Base-by-base conservation (phyloP, 2,888 invertebrate species). In the Euzophera pinguis region DNA sequence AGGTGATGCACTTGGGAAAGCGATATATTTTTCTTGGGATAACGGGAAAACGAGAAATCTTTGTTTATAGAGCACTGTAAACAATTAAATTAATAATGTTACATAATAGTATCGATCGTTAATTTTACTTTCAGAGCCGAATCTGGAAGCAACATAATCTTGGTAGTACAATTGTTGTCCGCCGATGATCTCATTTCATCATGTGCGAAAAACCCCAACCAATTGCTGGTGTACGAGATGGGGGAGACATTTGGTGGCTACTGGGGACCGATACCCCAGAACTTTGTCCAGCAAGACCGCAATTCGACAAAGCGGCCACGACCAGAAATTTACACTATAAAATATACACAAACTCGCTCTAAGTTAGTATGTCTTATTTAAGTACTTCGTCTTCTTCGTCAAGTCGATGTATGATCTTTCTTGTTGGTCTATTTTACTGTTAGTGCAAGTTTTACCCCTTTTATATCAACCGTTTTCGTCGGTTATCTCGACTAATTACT, bases 231-330 rank as follows among this genome's bases (percentile, higher is more conserved):
- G 8, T 84, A 84, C 47, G 83, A 82, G 52, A 69, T 87, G 59
- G 79, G 80, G 0, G 88, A 88, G 63, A 84, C 84, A 0, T 87
- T 81, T 52, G 87, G 88, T 0, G 87, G 86, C 0, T 89, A 88
- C 58, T 89, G 88, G 89, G 87, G 81, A 0, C 69, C 76, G 1
- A 45, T 85, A 22, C 81, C 84, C 0, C 69, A 80, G n/a, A 55
- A 56, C 9, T 35, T 81, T 32, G 55, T 81, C 14, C 32, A 45
- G 14, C 14, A 32, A 32, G 32, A 32, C 0, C 32, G 10, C 32
- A 34, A 45, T 29, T 2, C 8, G 1, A 32, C 34, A 14, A 13
- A 32, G 14, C 12, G 27, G n/a, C 9, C 45, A 10, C 32, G 32
- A 1, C 10, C 45, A 1, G 32, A 32, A 2, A 7, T 14, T n/a